Evolutionary conservation across 2,113 vertebrate species (phyloP).

Genomic region (Platanista minor): DNA sequence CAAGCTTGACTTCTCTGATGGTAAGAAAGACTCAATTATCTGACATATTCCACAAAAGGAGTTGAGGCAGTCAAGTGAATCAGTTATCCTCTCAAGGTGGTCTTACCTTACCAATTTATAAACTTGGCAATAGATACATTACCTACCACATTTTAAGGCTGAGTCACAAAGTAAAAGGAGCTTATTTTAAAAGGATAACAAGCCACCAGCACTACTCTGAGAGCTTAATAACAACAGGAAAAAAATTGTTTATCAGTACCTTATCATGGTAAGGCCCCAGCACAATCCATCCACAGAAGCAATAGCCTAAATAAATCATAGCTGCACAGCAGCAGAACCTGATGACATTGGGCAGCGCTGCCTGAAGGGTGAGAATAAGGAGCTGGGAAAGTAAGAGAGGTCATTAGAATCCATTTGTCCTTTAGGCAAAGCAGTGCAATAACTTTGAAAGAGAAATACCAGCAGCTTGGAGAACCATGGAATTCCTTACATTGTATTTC

Average conservation of each 20-base stretch:
- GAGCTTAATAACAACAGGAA: background rate
- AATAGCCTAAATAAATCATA: conserved; percentile 97
- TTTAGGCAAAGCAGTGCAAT: background rate
- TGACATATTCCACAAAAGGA: background rate
- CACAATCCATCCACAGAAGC: conserved; percentile 98
- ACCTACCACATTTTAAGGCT: background rate
- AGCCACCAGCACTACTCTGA: background rate
- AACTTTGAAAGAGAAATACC: conserved; percentile 67
- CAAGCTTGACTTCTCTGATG: background rate
- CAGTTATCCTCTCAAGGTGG: background rate
- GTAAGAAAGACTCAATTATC: background rate
- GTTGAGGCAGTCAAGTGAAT: background rate
- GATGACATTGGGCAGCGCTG: conserved; percentile 90
- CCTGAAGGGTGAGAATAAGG: conserved; percentile 88
- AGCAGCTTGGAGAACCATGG: conserved; percentile 48
- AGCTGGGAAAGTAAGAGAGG: conserved; percentile 81
- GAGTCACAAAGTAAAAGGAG: background rate
- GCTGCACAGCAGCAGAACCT: conserved; percentile 93
- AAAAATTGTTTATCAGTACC: conserved; percentile 75
- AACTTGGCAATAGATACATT: background rate
- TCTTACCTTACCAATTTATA: background rate
- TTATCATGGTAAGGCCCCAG: conserved; percentile 95
- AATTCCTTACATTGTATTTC: conserved; percentile 93
- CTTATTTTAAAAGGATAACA: background rate
- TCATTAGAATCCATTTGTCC: conserved; percentile 41